phyloP scores from a whole-genome alignment of 2,797 vertebrate species.

The Clarias pachynema region DNA sequence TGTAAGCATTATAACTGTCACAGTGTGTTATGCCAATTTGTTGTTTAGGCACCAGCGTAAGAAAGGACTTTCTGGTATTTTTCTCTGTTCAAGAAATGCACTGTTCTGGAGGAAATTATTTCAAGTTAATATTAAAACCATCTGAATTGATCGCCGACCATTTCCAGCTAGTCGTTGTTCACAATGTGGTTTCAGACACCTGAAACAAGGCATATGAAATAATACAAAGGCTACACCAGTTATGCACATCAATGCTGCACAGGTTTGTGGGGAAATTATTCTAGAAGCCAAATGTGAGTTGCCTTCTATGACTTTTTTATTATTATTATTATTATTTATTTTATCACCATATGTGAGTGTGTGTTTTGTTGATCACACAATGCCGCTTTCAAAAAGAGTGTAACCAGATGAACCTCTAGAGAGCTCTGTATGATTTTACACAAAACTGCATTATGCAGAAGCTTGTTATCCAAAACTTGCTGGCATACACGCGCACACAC shows the following conservation, averaged over 20 bases:
- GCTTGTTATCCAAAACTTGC: too few species aligned
- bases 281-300: too few species aligned
- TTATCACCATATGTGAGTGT: too few species aligned
- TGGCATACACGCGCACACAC: too few species aligned
- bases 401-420: too few species aligned
- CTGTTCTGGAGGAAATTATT: neutral
- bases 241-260: neutral
- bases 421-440: too few species aligned
- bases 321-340: too few species aligned
- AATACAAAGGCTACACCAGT: neutral
- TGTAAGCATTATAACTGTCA: conserved; percentile 26
- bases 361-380: too few species aligned
- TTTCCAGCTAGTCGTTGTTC: neutral
- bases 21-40: neutral
- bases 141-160: neutral
- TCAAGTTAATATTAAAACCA: neutral
- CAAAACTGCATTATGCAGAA: too few species aligned
- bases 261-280: too few species aligned
- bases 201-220: neutral
- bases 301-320: too few species aligned
- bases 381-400: too few species aligned
- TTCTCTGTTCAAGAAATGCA: conserved; percentile 12
- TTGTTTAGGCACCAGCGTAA: neutral
- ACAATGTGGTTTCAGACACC: neutral
- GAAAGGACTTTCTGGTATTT: neutral